Evolutionary conservation across 2,797 vertebrate genomes (phyloP).

Genomic region (Sebastes diploproa): DNA sequence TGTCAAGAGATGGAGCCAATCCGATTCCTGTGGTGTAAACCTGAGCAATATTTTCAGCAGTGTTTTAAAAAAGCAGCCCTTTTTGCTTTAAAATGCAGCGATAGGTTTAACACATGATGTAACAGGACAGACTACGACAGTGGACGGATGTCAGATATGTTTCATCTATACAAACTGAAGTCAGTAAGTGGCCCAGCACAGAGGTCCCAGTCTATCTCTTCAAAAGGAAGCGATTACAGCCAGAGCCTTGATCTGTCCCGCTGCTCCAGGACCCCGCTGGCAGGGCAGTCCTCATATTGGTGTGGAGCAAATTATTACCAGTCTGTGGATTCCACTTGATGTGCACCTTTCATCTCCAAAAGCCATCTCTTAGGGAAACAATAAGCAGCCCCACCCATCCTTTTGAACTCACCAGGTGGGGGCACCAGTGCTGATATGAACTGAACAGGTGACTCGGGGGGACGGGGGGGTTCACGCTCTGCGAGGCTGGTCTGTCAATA

Average conservation of each 20-base stretch:
- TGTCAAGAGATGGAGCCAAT: neutral
- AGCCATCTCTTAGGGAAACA: conserved; percentile 63
- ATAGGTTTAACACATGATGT: conserved; percentile 1
- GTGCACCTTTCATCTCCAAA: conserved; percentile 69
- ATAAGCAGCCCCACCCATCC: conserved; percentile 34
- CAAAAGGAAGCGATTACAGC: conserved; percentile 57
- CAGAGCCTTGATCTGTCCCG: conserved; percentile 47
- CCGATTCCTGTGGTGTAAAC: neutral
- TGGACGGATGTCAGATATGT: conserved; percentile 15
- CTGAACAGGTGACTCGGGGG: conserved; percentile 35
- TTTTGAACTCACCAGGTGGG: conserved; percentile 66
- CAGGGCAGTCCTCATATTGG: conserved; percentile 30
- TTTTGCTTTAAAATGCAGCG: neutral
- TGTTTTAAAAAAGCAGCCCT: neutral
- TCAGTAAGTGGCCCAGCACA: conserved; percentile 26
- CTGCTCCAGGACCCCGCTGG: conserved; percentile 40
- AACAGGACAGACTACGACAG: neutral
- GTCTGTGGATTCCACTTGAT: conserved; percentile 51
- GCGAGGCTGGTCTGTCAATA: conserved; percentile 29
- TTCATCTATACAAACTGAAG: conserved; percentile 39
- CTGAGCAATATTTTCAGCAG: neutral
- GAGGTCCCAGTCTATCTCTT: conserved; percentile 20
- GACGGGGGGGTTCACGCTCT: neutral
- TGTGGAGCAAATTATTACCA: conserved; percentile 50
- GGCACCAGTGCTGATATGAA: conserved; percentile 41